Evolutionary conservation across 2,797 vertebrate genomes (phyloP).

Genomic region (Leucoraja ocellata): DNA sequence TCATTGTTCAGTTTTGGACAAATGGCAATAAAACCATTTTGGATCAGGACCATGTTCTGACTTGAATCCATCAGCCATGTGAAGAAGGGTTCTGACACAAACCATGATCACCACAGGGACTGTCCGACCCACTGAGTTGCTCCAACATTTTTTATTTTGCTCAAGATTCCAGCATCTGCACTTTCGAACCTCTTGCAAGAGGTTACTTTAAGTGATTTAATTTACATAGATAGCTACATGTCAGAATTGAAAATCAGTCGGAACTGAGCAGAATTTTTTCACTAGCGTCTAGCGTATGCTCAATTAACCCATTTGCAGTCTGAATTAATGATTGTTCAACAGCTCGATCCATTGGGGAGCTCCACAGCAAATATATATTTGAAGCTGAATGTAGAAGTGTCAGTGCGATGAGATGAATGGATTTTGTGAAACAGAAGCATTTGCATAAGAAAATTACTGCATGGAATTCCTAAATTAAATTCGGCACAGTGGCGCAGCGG

Average conservation of each 20-base stretch:
- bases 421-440: background rate
- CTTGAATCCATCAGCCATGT: no score
- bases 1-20: no score
- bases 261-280: background rate
- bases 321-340: background rate
- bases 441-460: background rate
- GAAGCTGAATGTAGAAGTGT: background rate
- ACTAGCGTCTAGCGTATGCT: background rate
- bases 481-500: no score
- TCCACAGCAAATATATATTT: background rate
- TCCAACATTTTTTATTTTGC: no score
- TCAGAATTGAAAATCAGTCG: background rate
- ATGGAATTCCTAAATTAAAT: slow-evolving; percentile 79
- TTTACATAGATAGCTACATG: background rate
- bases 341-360: background rate
- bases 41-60: no score
- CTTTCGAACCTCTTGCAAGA: background rate
- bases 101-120: no score
- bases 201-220: background rate
- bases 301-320: background rate
- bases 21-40: no score
- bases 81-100: no score
- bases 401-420: background rate
- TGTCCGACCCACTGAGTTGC: no score
- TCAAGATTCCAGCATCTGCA: no score